These are phyloP conservation scores for Penaeus japonicus DNA, from an alignment of 1,140 invertebrate genomes.

Conservation along the genomic window DNA sequence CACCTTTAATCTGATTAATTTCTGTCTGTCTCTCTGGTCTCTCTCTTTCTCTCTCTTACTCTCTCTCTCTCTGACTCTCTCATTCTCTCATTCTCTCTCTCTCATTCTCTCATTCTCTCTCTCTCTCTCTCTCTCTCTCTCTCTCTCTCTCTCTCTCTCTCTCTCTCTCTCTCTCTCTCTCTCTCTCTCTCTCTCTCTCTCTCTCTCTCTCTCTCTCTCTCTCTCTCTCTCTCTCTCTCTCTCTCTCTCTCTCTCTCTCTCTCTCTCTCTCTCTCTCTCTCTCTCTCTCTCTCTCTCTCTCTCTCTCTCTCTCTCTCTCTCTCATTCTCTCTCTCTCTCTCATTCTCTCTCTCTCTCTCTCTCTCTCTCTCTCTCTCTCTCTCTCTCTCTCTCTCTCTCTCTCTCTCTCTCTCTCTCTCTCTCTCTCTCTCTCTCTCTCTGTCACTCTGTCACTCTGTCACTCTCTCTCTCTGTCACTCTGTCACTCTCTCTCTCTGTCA, in stretches of 20 bases:
- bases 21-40: too few relatives aligned
- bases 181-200: neutral
- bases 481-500: neutral
- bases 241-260: neutral
- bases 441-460: neutral
- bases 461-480: neutral
- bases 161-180: too few relatives aligned
- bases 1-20: too few relatives aligned
- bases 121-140: too few relatives aligned
- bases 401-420: too few relatives aligned
- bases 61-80: neutral
- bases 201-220: neutral
- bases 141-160: too few relatives aligned
- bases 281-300: conserved; percentile 9
- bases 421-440: too few relatives aligned
- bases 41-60: neutral
- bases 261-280: neutral
- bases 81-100: neutral
- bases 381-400: too few relatives aligned
- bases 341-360: neutral
- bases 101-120: too few relatives aligned
- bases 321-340: neutral
- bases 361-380: neutral
- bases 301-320: conserved; percentile 8
- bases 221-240: conserved; percentile 8